Conservation (phyloP, 2,797 vertebrate genomes). For the Brachyalestes nurse region DNA sequence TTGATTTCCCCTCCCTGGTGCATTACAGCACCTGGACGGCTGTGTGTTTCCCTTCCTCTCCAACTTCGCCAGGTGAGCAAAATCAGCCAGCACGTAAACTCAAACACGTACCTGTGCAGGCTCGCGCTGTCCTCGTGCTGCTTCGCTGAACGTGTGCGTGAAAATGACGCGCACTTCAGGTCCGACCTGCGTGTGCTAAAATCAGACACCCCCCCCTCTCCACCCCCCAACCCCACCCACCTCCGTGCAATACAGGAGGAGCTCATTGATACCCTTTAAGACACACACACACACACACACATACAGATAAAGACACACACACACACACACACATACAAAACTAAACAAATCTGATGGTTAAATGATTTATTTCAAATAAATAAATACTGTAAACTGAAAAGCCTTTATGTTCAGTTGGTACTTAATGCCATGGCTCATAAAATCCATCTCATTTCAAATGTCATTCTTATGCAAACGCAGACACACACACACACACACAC, state of each 20-base stretch:
- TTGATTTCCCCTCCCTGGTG: background rate
- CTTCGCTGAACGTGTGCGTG: background rate
- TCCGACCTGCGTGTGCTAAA: background rate
- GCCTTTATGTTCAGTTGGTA: too few species aligned
- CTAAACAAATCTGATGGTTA: too few species aligned
- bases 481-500: too few species aligned
- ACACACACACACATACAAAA: too few species aligned
- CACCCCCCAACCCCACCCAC: too few species aligned
- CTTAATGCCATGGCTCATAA: too few species aligned
- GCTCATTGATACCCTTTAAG: background rate
- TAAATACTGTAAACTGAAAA: background rate
- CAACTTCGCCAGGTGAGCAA: background rate
- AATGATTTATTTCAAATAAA: too few species aligned
- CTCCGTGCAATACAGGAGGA: background rate
- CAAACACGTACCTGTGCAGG: slow-evolving; percentile 29
- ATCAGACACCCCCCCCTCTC: background rate
- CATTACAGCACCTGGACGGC: background rate
- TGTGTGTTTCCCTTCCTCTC: background rate
- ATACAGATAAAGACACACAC: too few species aligned
- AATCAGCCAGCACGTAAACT: background rate
- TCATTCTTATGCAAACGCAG: too few species aligned
- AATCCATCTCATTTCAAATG: too few species aligned
- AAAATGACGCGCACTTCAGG: background rate
- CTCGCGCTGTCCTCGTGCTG: background rate
- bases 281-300: background rate